Evolutionary conservation across 2,888 invertebrate genomes (phyloP).

Genomic region (Epinotia nisella): DNA sequence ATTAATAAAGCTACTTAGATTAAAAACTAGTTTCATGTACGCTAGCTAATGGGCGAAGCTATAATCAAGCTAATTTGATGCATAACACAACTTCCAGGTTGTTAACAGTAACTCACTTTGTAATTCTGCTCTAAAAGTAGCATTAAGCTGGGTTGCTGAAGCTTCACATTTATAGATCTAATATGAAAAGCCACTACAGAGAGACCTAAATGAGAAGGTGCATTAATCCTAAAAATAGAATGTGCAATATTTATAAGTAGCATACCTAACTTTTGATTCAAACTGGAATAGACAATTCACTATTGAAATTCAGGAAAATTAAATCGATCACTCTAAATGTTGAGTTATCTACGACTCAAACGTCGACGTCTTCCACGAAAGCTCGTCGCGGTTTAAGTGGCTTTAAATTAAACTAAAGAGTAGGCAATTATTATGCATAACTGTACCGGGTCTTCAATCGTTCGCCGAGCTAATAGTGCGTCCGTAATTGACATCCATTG

Average conservation of each 20-base stretch:
- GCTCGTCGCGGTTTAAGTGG: conserved; percentile 66
- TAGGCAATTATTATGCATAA: conserved; percentile 78
- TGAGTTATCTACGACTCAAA: conserved; percentile 21
- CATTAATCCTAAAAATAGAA: background rate
- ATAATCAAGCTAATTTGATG: conserved; percentile 37
- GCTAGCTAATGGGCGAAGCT: conserved; percentile 38
- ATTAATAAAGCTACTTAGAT: conserved; percentile 68
- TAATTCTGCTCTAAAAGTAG: background rate
- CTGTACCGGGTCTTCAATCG: conserved; percentile 61
- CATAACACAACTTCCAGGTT: conserved; percentile 17
- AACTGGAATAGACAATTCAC: background rate
- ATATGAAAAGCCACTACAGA: too few relatives aligned
- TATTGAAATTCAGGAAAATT: conserved; percentile 15
- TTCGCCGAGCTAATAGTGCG: conserved; percentile 62
- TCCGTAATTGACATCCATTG: conserved; percentile 59
- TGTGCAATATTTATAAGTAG: background rate
- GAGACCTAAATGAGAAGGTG: background rate
- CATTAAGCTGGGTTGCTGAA: background rate
- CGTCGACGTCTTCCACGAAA: conserved; percentile 57
- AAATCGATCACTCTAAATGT: conserved; percentile 12
- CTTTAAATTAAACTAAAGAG: conserved; percentile 74
- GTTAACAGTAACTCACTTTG: background rate
- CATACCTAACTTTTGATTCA: background rate
- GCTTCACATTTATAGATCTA: background rate
- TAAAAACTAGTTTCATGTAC: conserved; percentile 52